Base-by-base conservation (phyloP, 2,113 vertebrate genomes). In the Sitta europaea region DNA sequence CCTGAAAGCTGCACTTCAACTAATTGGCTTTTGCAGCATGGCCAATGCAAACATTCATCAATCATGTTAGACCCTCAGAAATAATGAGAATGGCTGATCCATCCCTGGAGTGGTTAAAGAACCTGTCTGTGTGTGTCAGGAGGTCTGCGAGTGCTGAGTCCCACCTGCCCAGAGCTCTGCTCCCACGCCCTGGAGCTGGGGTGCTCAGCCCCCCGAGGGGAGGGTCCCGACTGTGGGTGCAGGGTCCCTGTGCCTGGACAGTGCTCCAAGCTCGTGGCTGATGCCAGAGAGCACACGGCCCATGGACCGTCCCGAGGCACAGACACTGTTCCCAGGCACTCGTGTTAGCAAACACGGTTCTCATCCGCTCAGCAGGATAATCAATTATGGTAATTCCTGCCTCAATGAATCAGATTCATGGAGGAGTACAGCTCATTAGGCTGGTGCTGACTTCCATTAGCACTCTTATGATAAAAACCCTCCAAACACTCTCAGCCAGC, bases 311-410 rank as follows among this genome's bases (percentile, higher is more conserved):
- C 48, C 5, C 0, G n/a, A 18, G 74, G n/a, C 3, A 12, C 1
- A 4, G 78, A 51, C 74, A 28, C 2, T 42, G 38, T 55, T 86
- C 95, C 80, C 80, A 76, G 94, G 87, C 94, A 59, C 94, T 88
- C 1, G 33, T 93, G 90, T 96, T 48, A 76, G 95, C 96, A 97
- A 96, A 95, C 94, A 81, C 23, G 1, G 12, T 91, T 93, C 91
- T 61, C 73, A 73, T 92, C 79, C 6, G 21, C 97, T 11, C 96
- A 96, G 95, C 76, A 59, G 96, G 97, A 93, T 95, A 88, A 98
- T 97, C 98, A 98, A 82, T 98, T 97, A 97, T 94, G 92, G 95
- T 97, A 97, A 97, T 97, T 97, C 94, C 86, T 95, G 94, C 97
- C 95, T 97, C 96, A 48, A 55, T 91, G 95, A 97, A 97, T 97